phyloP scores from a whole-genome alignment of 2,113 vertebrate genomes.

The Mustela nigripes region DNA sequence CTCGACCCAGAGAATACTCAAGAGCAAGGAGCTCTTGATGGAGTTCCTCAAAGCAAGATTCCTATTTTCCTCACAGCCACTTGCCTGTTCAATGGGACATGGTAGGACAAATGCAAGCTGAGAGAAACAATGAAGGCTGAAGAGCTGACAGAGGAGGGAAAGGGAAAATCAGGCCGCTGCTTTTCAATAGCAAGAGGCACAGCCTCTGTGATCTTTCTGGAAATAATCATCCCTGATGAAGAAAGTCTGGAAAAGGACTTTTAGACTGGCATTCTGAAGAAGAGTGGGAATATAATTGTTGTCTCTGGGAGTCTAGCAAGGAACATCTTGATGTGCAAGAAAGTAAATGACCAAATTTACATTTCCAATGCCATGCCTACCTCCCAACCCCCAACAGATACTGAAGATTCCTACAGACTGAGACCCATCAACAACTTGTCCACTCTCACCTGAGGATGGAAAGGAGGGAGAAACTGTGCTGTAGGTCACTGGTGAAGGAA shows the following conservation, averaged over 20 bases:
- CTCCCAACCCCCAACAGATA: fast-evolving
- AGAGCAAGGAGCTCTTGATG: not conserved
- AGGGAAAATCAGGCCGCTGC: not conserved
- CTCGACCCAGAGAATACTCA: not conserved
- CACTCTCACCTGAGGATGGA: constrained; percentile 35
- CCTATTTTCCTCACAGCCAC: not conserved
- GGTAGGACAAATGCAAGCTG: not conserved
- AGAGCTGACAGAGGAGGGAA: not conserved
- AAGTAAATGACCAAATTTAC: not conserved
- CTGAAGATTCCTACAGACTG: not conserved
- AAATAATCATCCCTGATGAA: not conserved
- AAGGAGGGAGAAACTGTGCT: not conserved
- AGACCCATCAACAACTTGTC: not conserved
- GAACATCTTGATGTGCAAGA: not conserved
- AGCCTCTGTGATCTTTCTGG: not conserved
- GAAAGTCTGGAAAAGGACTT: not conserved
- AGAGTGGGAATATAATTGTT: not conserved
- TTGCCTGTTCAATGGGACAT: not conserved
- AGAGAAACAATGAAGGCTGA: not conserved
- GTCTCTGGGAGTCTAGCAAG: not conserved
- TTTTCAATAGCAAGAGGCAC: not conserved
- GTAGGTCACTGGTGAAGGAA: not conserved
- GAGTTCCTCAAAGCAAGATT: not conserved
- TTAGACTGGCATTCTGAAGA: not conserved
- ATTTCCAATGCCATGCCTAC: not conserved